These are phyloP conservation scores for Xiphophorus hellerii DNA, from an alignment of 2,113 vertebrate species.

Conservation along the genomic window DNA sequence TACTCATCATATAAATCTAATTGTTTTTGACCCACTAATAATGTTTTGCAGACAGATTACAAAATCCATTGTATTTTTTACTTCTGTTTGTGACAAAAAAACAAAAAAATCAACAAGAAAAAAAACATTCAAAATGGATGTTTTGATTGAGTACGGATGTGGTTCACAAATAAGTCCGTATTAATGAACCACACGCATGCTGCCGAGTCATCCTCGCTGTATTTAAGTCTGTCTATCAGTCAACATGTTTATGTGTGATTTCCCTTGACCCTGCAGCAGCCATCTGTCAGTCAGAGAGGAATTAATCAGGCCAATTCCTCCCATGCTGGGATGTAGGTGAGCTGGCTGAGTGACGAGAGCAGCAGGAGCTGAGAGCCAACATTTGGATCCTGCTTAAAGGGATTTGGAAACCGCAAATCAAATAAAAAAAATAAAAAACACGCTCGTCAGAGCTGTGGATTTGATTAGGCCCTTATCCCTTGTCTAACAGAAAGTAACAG, in stretches of 20 bases:
- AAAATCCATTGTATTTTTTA: too few relatives aligned
- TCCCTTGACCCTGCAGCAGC: conserved; percentile 45
- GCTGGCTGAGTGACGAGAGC: conserved; percentile 24
- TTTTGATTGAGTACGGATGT: too few relatives aligned
- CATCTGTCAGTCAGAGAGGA: conserved; percentile 62
- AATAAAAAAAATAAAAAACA: background rate
- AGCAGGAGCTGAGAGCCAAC: conserved; percentile 10
- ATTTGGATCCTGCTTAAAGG: background rate
- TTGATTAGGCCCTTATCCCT: background rate
- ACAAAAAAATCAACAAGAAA: background rate
- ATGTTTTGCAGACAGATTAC: background rate
- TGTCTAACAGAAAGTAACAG: conserved; percentile 5
- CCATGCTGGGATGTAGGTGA: conserved; percentile 55
- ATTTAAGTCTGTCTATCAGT: conserved; percentile 17
- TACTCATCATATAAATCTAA: background rate
- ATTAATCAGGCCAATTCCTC: conserved; percentile 69
- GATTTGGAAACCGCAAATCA: conserved; percentile 1
- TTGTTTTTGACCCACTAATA: background rate
- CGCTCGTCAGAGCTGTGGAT: background rate
- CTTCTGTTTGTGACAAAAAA: background rate
- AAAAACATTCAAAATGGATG: background rate
- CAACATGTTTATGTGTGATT: conserved; percentile 24
- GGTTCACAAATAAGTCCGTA: background rate
- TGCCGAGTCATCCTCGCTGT: conserved; percentile 3
- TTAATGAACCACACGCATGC: background rate